A percentile compares a stretch with the other conserved stretches of the same genome.
Conservation (phyloP, 1,140 invertebrate genomes). For the Megalonaias nervosa region DNA sequence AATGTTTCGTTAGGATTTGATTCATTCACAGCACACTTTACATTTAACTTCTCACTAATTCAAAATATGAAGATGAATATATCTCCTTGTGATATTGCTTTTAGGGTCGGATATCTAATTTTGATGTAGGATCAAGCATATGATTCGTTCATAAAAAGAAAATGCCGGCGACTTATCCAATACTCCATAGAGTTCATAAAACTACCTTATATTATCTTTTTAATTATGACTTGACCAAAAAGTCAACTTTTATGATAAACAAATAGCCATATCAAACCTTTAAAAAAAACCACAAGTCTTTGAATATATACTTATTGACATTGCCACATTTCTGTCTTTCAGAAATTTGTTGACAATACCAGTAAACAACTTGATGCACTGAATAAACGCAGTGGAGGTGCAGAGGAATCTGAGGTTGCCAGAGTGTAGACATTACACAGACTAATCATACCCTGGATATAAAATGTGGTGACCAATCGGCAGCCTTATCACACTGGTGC, state of each 20-base stretch:
- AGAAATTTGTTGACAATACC: conserved; percentile 35
- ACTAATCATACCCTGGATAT: too few species aligned
- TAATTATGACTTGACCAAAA: neutral
- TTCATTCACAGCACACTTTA: too few species aligned
- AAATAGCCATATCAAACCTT: neutral
- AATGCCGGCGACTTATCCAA: neutral
- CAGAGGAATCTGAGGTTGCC: conserved; percentile 30
- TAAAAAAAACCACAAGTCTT: neutral
- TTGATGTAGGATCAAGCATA: too few species aligned
- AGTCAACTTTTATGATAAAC: neutral
- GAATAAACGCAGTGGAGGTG: neutral
- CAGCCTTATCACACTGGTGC: too few species aligned
- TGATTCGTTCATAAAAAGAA: too few species aligned
- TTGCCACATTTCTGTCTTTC: neutral
- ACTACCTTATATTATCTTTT: neutral
- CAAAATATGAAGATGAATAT: too few species aligned
- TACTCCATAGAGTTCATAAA: neutral
- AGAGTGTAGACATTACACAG: conserved; percentile 5
- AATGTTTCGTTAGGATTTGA: too few species aligned
- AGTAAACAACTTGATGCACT: conserved; percentile 26
- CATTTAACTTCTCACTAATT: too few species aligned
- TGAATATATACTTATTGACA: neutral
- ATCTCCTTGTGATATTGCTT: too few species aligned
- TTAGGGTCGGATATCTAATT: too few species aligned
- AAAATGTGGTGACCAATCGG: too few species aligned